Base-by-base conservation (phyloP, 2,113 vertebrate genomes). In the Brachypodius melanocephalos region DNA sequence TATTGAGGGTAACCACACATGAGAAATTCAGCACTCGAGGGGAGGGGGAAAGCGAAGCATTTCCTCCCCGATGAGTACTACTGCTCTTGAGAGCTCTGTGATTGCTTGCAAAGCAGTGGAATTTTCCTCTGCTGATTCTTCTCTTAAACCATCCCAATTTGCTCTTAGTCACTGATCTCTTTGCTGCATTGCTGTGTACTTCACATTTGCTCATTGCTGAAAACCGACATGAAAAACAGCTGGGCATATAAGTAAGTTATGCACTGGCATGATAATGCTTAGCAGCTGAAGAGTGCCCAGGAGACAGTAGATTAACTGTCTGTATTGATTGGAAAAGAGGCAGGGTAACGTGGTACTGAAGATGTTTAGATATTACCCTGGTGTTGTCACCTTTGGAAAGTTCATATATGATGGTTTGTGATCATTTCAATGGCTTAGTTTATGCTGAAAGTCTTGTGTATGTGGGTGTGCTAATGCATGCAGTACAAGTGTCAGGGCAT, bases 71-170 rank as follows among this genome's bases (percentile, higher is more conserved):
- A 81, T 58, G 71, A 66, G 62, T 95, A 69, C 72, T 73, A 29
- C 24, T 94, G 77, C 75, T 92, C 55, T 28, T 34, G 73, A 83
- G 65, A 86, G 80, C 88, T 88, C 43, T 34, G 7, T 68, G 95
- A 77, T 57, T 36, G 62, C 81, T 94, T 83, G 88, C 62, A 84
- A 84, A 90, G 79, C 87, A 89, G 51, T 97, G 95, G 95, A 96
- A 97, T 97, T 98, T 98, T 98, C 96, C 97, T 96, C 75, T 86
- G 54, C 75, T 82, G 87, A 90, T 92, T 77, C 29, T 96, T 97
- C 85, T 73, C 71, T 82, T 93, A 96, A 94, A 78, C 83, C 88
- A 89, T 75, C 85, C 78, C 75, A 38, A 5, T 93, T 77, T 95
- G 91, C 32, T 96, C 95, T 96, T 92, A 95, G 88, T 96, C 82